phyloP scores from a whole-genome alignment of 2,888 invertebrate genomes.

The Limenitis camilla region DNA sequence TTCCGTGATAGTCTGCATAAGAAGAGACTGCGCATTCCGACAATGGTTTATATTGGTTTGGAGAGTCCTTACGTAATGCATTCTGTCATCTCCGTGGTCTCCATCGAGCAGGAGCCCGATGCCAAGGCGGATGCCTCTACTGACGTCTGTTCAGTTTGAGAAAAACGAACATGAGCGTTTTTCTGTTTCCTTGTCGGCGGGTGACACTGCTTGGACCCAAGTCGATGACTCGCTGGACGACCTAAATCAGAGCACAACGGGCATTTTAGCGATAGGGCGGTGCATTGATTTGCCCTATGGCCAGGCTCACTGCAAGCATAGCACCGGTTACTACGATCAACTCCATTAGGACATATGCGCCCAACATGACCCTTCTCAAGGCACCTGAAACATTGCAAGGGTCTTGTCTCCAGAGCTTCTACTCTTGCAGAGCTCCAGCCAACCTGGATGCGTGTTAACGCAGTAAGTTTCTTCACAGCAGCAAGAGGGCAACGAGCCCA shows the following conservation, averaged over 20 bases:
- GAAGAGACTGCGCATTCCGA: conserved; percentile 10
- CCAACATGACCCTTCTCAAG: conserved; percentile 20
- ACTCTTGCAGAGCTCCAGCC: conserved; percentile 10
- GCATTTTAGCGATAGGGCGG: conserved; percentile 5
- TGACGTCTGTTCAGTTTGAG: background rate
- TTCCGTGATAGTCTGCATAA: conserved; percentile 13
- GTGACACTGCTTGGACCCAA: conserved; percentile 3
- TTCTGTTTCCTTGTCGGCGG: background rate
- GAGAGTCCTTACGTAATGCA: background rate
- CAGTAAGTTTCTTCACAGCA: conserved; percentile 1
- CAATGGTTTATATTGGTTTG: conserved; percentile 17
- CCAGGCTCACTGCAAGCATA: conserved; percentile 14
- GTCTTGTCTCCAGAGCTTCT: conserved; percentile 7
- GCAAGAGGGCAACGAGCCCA: conserved; percentile 8
- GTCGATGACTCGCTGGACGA: conserved; percentile 9
- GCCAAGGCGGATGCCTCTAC: background rate
- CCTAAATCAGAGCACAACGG: conserved; percentile 15
- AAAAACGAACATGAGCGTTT: background rate
- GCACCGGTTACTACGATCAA: conserved; percentile 15
- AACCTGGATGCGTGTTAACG: background rate
- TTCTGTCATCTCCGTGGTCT: background rate
- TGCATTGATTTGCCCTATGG: conserved; percentile 16
- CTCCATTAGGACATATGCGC: conserved; percentile 4
- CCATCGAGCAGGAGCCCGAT: background rate
- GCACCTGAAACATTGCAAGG: conserved; percentile 18